These are phyloP conservation scores for Psittacula derbiana DNA, from an alignment of 2,797 vertebrate genomes.

Conservation along the genomic window DNA sequence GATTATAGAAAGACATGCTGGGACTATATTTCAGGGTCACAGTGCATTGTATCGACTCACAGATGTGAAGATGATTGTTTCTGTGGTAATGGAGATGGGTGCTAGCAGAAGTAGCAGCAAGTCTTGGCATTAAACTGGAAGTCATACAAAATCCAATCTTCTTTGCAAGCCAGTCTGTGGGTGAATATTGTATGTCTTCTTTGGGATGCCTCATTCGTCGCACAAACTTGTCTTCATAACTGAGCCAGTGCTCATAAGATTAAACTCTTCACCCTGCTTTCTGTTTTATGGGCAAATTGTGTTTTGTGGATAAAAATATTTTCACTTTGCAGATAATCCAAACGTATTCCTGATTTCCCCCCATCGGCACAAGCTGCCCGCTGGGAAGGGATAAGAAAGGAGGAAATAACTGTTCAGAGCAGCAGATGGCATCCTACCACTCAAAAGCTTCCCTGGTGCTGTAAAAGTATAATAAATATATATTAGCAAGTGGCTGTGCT, in stretches of 20 bases:
- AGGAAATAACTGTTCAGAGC: slow-evolving; percentile 18
- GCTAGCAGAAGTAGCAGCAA: neutral
- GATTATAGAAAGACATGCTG: neutral
- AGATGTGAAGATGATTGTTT: neutral
- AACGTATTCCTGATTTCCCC: neutral
- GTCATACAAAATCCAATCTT: neutral
- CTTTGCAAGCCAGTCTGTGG: neutral
- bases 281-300: neutral
- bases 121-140: neutral
- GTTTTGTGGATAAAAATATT: neutral
- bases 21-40: neutral
- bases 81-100: neutral
- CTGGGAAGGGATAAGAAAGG: neutral
- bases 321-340: neutral
- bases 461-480: neutral
- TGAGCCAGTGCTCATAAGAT: neutral
- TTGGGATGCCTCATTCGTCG: neutral
- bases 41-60: neutral
- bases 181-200: neutral
- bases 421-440: slow-evolving; percentile 64
- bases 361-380: accelerated
- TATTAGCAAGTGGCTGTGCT: neutral
- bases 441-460: neutral
- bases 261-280: neutral
- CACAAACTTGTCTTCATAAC: neutral